These are phyloP conservation scores for Aleadryas rufinucha DNA, from an alignment of 2,113 vertebrate species.

Conservation along the genomic window DNA sequence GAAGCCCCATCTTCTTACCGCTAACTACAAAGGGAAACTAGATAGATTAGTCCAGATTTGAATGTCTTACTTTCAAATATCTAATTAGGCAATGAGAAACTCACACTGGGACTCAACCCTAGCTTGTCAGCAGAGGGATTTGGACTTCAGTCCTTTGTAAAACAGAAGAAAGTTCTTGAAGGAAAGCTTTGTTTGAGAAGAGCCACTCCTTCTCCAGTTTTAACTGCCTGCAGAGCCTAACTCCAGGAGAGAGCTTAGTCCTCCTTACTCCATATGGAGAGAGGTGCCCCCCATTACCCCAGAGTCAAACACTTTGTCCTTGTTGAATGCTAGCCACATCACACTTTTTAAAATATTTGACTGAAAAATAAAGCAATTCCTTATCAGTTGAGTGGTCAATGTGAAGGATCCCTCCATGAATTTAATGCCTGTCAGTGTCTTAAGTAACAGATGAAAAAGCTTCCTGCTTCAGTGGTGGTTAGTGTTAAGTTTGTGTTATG, in stretches of 20 bases:
- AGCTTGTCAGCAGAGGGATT: neutral
- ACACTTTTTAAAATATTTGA: neutral
- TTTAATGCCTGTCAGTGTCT: neutral
- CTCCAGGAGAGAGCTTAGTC: neutral
- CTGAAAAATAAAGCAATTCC: neutral
- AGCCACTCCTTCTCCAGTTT: neutral
- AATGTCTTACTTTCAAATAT: constrained; percentile 1
- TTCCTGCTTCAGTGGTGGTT: neutral
- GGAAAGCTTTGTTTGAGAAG: neutral
- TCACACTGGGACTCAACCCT: neutral
- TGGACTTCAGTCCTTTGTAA: neutral
- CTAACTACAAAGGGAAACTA: neutral
- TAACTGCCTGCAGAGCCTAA: neutral
- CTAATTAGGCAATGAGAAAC: neutral
- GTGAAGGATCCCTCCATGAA: neutral
- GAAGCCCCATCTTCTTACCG: neutral
- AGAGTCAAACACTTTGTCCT: neutral
- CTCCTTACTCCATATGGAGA: neutral
- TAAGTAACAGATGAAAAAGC: neutral
- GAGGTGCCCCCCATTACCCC: neutral
- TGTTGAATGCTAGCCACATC: neutral
- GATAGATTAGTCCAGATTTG: neutral
- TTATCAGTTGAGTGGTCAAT: neutral
- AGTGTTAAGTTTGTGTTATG: neutral
- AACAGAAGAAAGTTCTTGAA: neutral